Percentiles rank a stretch among this genome's conserved stretches.
Evolutionary conservation across 2,888 invertebrate species (phyloP).

Genomic region (Drosophila cognata): DNA sequence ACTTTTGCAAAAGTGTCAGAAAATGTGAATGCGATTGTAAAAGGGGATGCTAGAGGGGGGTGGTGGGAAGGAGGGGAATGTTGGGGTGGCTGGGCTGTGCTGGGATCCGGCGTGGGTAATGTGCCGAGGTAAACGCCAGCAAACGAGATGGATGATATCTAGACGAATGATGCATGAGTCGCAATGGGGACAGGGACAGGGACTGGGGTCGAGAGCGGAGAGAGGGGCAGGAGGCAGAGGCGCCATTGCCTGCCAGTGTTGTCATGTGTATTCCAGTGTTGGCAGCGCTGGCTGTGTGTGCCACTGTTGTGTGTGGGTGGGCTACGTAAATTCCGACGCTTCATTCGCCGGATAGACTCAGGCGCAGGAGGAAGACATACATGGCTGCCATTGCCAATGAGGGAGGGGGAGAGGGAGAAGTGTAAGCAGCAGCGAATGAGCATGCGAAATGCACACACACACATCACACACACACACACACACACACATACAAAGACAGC

Average conservation of each 20-base stretch:
- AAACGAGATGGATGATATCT: constrained; percentile 82
- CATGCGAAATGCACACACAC: constrained; percentile 62
- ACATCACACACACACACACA: constrained; percentile 45
- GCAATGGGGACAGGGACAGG: constrained; percentile 58
- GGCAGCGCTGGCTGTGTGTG: constrained; percentile 6
- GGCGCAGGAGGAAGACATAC: constrained; percentile 47
- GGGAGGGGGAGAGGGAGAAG: constrained; percentile 24
- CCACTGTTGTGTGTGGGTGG: constrained; percentile 23
- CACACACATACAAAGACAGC: constrained; percentile 45
- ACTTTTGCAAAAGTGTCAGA: constrained; percentile 81
- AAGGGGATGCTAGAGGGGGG: constrained; percentile 11
- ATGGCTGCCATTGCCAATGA: constrained; percentile 58
- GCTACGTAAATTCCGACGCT: constrained; percentile 72
- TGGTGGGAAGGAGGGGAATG: neutral
- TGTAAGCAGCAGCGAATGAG: constrained; percentile 73
- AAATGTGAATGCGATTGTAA: constrained; percentile 80
- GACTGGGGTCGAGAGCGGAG: constrained; percentile 46
- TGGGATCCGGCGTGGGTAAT: constrained; percentile 64
- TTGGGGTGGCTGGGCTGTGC: neutral
- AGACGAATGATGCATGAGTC: constrained; percentile 82
- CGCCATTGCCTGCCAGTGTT: constrained; percentile 40
- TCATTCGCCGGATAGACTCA: constrained; percentile 74
- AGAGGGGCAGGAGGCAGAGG: constrained; percentile 15
- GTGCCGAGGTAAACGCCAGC: constrained; percentile 76
- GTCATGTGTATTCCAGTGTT: constrained; percentile 47